Base-by-base conservation (phyloP, 2,797 vertebrate species). In the Poecilia velifera region DNA sequence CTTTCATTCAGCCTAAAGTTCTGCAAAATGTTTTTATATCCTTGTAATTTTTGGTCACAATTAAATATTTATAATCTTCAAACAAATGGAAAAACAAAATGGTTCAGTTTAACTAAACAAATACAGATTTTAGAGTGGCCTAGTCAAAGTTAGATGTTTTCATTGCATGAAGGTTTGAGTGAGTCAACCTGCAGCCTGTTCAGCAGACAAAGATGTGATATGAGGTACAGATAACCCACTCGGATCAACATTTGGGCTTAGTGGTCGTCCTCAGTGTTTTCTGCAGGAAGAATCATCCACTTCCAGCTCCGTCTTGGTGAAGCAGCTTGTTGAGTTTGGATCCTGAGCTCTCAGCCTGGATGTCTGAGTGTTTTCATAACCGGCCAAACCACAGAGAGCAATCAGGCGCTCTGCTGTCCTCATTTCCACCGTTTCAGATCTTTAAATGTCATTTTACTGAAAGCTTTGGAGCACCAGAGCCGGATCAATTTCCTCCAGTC, bases 391-490 rank as follows among this genome's bases (percentile, higher is more conserved):
- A 43, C 39, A 43, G 66, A 25, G 39, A 70, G 66, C 66, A 43
- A 41, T 43, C 66, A 70, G 66, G 12, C 10, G 12, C 66, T 25
- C 36, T 14, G 25, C 39, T 70, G 66, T 70, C 66, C 66, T 43
- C 66, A 70, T 70, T 70, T 43, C 66, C 22, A n/a, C 10, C 25
- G 10, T 39, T 70, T 43, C 39, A 43, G 39, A 70, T 70, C 66
- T 70, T 70, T 70, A 70, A 70, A 43, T 70, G 66, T 43, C 66
- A 70, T 70, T 70, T 70, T 70, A n/a, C 66, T 70, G 66, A 70
- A 70, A 70, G 66, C 66, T 70, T 70, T 70, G 66, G 39, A 70
- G 39, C 39, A 43, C 1, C 39, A 70, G 39, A 70, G 20, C n/a
- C 66, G 2, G 22, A 70, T 70, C 66, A 43, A 43, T 70, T 43